These are phyloP conservation scores for Dermochelys coriacea DNA, from an alignment of 2,797 vertebrate genomes.

Conservation along the genomic window DNA sequence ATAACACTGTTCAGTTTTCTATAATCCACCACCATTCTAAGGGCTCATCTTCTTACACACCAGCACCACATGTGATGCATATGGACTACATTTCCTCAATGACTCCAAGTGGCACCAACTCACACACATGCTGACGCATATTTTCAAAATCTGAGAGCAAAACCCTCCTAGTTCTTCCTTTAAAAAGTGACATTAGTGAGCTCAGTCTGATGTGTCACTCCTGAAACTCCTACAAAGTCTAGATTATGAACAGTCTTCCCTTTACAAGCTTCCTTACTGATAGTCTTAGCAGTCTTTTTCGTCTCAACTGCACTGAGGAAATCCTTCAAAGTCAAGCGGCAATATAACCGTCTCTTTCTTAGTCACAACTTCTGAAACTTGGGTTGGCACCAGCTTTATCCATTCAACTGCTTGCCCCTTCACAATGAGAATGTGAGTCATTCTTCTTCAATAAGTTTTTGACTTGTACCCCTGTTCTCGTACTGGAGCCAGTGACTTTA, in stretches of 20 bases:
- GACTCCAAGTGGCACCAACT: not conserved
- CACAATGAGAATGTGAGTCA: not conserved
- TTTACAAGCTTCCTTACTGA: not conserved
- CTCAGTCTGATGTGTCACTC: not conserved
- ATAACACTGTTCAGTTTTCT: not conserved
- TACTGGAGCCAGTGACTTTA: not conserved
- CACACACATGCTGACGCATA: not conserved
- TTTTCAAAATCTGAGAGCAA: not conserved
- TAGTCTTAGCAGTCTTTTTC: too few species aligned
- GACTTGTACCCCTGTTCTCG: not conserved
- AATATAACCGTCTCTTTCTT: not conserved
- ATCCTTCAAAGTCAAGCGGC: not conserved
- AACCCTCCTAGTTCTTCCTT: not conserved
- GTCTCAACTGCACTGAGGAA: not conserved
- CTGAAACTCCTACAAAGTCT: not conserved
- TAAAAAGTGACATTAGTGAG: not conserved
- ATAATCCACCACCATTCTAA: not conserved
- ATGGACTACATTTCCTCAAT: not conserved
- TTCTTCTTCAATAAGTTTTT: not conserved
- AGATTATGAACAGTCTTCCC: not conserved
- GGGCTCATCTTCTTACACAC: not conserved
- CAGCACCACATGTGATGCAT: not conserved
- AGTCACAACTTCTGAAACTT: not conserved
- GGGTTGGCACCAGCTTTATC: not conserved
- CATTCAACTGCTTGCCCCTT: not conserved